phyloP scores from a whole-genome alignment of 1,140 invertebrate species.

The Frieseomelitta varia region DNA sequence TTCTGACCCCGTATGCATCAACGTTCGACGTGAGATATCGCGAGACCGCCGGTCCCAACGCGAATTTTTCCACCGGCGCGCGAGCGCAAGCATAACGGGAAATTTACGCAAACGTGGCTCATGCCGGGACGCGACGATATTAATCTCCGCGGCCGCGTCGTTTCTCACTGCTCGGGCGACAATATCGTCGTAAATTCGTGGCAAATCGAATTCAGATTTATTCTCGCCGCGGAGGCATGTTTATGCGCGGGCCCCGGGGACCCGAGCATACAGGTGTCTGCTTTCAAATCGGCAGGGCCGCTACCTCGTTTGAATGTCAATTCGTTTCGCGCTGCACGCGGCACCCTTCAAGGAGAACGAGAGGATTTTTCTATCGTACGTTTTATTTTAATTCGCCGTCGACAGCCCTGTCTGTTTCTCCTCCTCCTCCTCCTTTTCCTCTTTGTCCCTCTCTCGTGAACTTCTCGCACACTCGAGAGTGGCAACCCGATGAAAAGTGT shows the following conservation, averaged over 20 bases:
- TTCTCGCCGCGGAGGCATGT: slow-evolving; percentile 48
- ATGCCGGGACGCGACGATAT: slow-evolving; percentile 13
- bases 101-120: slow-evolving; percentile 35
- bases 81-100: slow-evolving; percentile 23
- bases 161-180: slow-evolving; percentile 45
- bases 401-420: neutral
- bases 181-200: slow-evolving; percentile 57
- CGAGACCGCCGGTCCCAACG: no score
- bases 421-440: neutral
- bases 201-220: slow-evolving; percentile 58
- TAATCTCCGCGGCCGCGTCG: slow-evolving; percentile 27
- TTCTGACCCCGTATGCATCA: neutral
- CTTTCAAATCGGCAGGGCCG: slow-evolving; percentile 44
- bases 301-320: slow-evolving; percentile 47
- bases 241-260: slow-evolving; percentile 30
- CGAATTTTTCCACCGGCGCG: neutral
- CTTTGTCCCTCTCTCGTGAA: no score
- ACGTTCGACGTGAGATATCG: neutral
- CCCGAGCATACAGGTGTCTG: slow-evolving; percentile 50
- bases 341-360: slow-evolving; percentile 39
- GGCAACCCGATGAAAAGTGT: neutral
- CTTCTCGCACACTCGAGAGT: neutral
- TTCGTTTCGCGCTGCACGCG: slow-evolving; percentile 25
- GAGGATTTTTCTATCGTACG: slow-evolving; percentile 12
- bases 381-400: slow-evolving; percentile 16